Base-by-base conservation (phyloP, 2,797 vertebrate genomes). In the Catharus ustulatus region DNA sequence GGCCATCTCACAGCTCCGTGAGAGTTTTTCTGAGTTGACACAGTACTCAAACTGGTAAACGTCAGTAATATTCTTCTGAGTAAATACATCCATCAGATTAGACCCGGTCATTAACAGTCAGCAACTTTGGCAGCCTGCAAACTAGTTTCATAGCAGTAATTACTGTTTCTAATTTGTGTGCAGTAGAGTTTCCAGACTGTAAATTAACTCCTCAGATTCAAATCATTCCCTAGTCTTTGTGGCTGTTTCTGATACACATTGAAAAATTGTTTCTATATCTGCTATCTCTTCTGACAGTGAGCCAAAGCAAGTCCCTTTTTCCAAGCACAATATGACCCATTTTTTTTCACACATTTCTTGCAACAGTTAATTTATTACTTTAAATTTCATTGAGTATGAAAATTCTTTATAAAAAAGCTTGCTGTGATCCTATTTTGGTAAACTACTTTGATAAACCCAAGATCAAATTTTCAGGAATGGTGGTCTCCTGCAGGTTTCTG, bases 71-170 rank as follows among this genome's bases (percentile, higher is more conserved):
- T 52, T 73, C 55, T 88, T 87, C 75, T 87, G 52, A 92, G 82
- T 84, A 95, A 94, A 87, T 94, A 88, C 69, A 38, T 76, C 74
- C 80, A 88, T 90, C 77, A 90, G 86, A 96, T 93, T 90, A 95
- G 67, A 90, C 19, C 3, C 26, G 7, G 48, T 59, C 91, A 94
- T 90, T 94, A 81, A 46, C 62, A 86, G n/a, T 16, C 67, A 57
- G 73, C 71, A 30, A 46, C 32, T 87, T 68, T 84, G 63, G 64
- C 87, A 96, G 74, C 38, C 45, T 57, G 81, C 8, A 90, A 89
- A 74, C 67, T 40, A 74, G 67, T 54, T 90, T 87, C 74, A 84
- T 26, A 24, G 27, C 16, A 8, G 42, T 62, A 94, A 95, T 90
- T 45, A 61, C 8, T 30, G 67, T 57, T 87, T 73, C 74, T 74